These are phyloP conservation scores for Mormoops blainvillei DNA, from an alignment of 2,113 vertebrate genomes.

Conservation along the genomic window DNA sequence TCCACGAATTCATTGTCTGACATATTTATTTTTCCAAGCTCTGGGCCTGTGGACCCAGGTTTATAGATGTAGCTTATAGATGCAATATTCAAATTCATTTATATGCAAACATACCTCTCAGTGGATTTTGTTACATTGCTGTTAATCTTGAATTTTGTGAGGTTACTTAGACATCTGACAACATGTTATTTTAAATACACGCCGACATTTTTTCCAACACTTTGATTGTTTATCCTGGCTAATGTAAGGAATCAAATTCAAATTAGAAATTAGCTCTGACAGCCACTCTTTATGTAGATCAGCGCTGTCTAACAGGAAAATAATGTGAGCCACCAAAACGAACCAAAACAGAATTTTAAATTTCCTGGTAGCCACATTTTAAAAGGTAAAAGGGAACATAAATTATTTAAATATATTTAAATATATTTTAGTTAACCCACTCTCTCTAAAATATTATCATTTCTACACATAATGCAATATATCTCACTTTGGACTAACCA, in stretches of 20 bases:
- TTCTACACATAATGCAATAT: background rate
- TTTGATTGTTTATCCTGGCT: background rate
- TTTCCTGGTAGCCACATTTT: background rate
- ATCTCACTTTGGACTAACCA: background rate
- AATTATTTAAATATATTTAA: background rate
- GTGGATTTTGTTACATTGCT: constrained; percentile 26
- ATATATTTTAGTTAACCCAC: background rate
- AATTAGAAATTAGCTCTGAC: background rate
- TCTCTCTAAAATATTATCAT: background rate
- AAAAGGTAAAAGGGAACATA: background rate
- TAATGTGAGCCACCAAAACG: background rate
- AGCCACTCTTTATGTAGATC: background rate
- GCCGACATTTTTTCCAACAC: background rate
- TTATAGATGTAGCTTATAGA: constrained; percentile 21
- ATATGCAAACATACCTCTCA: background rate
- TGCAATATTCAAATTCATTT: constrained; percentile 3
- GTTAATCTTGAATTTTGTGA: constrained; percentile 20
- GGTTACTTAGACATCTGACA: constrained; percentile 3
- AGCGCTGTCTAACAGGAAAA: background rate
- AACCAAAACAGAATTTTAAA: background rate
- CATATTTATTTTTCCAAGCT: constrained; percentile 4
- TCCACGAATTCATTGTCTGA: background rate
- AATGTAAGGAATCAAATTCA: background rate
- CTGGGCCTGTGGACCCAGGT: background rate
- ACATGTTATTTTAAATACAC: background rate